A percentile compares a stretch with the other conserved stretches of the same genome.
Conservation (phyloP, 2,888 invertebrate species). For the Panopea generosa region DNA sequence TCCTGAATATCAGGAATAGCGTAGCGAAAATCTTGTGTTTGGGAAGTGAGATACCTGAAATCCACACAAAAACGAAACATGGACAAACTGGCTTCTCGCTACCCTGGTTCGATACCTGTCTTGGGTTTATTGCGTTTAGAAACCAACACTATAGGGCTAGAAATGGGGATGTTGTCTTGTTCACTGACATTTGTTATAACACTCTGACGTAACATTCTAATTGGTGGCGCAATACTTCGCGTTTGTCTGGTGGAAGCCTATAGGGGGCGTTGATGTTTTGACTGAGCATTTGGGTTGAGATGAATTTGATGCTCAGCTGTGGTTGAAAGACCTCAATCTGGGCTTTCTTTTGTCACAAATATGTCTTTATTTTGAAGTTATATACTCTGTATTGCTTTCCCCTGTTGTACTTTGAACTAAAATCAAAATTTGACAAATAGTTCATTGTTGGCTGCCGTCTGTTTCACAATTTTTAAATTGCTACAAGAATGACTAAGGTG, state of each 20-base stretch:
- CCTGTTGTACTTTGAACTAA: not conserved
- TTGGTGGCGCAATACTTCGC: constrained; percentile 28
- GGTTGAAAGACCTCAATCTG: constrained; percentile 17
- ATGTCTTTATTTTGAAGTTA: constrained; percentile 9
- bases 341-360: constrained; percentile 22
- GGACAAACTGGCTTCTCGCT: constrained; percentile 37
- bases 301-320: constrained; percentile 21
- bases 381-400: not conserved
- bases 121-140: constrained; percentile 39
- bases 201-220: constrained; percentile 33
- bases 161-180: constrained; percentile 29
- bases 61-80: constrained; percentile 43
- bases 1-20: constrained; percentile 35
- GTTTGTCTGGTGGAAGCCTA: constrained; percentile 27
- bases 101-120: constrained; percentile 9
- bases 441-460: not conserved
- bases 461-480: too few relatives aligned
- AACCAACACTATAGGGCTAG: constrained; percentile 38
- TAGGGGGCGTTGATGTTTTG: constrained; percentile 41
- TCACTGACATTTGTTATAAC: constrained; percentile 34
- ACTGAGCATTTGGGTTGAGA: constrained; percentile 22
- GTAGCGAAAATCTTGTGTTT: constrained; percentile 44
- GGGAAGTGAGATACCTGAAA: constrained; percentile 46
- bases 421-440: not conserved
- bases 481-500: too few relatives aligned